phyloP scores from a whole-genome alignment of 2,113 vertebrate genomes.

The Phainopepla nitens region DNA sequence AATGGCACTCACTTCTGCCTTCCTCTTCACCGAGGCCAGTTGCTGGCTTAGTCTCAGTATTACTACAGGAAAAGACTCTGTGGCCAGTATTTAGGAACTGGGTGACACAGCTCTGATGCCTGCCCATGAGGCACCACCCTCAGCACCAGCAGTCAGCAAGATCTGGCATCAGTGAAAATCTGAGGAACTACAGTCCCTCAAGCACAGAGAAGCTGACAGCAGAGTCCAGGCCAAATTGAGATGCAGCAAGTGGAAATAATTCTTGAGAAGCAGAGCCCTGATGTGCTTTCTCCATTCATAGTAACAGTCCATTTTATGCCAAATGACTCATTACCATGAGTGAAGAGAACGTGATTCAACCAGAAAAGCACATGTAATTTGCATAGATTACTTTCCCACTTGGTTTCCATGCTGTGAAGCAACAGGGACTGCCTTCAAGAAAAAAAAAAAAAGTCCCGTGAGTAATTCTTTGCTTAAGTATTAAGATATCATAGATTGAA shows the following conservation, averaged over 20 bases:
- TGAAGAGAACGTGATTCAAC: constrained; percentile 37
- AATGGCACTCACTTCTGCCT: background rate
- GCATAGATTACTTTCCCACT: constrained; percentile 48
- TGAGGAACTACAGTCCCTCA: background rate
- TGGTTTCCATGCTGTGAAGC: constrained; percentile 7
- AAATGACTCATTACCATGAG: constrained; percentile 49
- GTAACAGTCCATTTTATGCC: constrained; percentile 30
- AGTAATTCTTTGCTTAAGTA: background rate
- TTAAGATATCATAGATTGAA: background rate
- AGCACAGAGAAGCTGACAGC: background rate
- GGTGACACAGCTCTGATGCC: background rate
- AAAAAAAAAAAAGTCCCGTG: background rate
- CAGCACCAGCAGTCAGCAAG: background rate
- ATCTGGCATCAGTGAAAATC: background rate
- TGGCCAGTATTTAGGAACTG: background rate
- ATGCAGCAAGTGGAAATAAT: constrained; percentile 32
- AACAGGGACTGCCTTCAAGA: background rate
- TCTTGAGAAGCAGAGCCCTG: constrained; percentile 5
- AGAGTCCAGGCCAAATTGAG: background rate
- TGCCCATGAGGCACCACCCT: background rate
- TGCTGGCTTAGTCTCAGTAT: background rate
- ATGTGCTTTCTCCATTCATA: constrained; percentile 40
- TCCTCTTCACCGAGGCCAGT: background rate
- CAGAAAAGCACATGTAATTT: constrained; percentile 48
- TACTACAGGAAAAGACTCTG: background rate